Evolutionary conservation across 2,888 invertebrate genomes (phyloP).

Genomic region (Acleris cristana): DNA sequence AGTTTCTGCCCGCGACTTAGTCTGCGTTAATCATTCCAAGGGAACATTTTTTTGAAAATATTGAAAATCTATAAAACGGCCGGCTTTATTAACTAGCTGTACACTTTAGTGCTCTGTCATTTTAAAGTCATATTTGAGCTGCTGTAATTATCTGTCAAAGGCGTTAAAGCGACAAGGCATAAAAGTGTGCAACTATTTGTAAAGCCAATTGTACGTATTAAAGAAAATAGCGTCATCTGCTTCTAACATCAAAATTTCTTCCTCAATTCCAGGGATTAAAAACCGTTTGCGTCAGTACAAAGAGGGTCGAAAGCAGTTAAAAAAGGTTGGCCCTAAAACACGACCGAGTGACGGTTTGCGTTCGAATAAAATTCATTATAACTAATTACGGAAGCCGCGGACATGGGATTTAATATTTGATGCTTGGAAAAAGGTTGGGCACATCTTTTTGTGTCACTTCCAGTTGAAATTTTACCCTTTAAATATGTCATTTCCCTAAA

Average conservation of each 20-base stretch:
- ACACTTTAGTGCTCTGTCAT: no score
- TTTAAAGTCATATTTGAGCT: no score
- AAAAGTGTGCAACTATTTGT: no score
- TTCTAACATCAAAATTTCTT: neutral
- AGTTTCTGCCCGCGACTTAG: no score
- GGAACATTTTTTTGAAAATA: no score
- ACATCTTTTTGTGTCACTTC: conserved; percentile 1
- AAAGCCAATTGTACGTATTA: no score
- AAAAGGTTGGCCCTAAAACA: conserved; percentile 23
- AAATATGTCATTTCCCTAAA: neutral
- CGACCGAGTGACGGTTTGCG: conserved; percentile 21
- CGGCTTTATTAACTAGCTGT: no score
- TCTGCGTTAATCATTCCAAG: no score
- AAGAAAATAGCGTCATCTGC: no score
- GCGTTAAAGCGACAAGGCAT: no score
- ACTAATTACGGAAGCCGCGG: conserved; percentile 19
- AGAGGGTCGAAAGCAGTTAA: conserved; percentile 26
- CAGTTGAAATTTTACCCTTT: neutral
- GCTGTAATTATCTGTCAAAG: no score
- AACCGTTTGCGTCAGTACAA: conserved; percentile 16
- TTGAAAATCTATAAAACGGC: no score
- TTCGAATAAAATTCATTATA: conserved; percentile 33
- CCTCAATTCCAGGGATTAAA: conserved; percentile 13
- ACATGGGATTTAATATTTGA: conserved; percentile 25
- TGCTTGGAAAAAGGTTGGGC: conserved; percentile 6